Evolutionary conservation across 92 coral and sea anemone genomes (phyloP).

Genomic region (Chrysogorgia sp.): DNA sequence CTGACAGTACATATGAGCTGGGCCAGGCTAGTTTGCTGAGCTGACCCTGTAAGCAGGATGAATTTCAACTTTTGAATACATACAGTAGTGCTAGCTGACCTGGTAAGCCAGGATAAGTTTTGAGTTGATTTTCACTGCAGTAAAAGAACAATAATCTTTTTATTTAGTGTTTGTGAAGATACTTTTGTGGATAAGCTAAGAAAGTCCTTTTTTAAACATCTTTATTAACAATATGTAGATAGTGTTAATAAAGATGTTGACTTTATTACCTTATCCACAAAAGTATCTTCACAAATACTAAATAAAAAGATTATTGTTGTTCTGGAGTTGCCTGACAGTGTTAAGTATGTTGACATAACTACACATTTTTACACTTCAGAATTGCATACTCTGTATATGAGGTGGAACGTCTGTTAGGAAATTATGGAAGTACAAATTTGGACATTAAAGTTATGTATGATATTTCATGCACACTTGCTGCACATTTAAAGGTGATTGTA

Average conservation of each 20-base stretch:
- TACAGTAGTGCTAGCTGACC: too few relatives aligned
- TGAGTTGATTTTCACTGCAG: too few relatives aligned
- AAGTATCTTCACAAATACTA: too few relatives aligned
- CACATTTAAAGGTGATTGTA: constrained; percentile 17
- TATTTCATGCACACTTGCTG: constrained; percentile 1
- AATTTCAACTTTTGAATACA: background rate
- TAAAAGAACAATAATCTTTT: background rate
- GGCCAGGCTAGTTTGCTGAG: background rate
- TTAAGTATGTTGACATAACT: too few relatives aligned
- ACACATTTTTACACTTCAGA: background rate
- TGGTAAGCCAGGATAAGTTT: too few relatives aligned
- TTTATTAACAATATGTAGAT: background rate
- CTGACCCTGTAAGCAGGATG: background rate
- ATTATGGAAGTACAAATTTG: background rate
- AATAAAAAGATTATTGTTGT: too few relatives aligned
- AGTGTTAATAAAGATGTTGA: too few relatives aligned
- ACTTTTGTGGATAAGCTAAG: too few relatives aligned
- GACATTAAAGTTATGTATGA: constrained; percentile 11
- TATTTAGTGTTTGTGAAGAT: too few relatives aligned
- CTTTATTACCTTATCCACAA: too few relatives aligned
- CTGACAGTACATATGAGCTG: background rate
- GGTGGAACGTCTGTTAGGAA: background rate
- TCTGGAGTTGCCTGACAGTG: too few relatives aligned
- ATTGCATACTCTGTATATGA: constrained; percentile 12
- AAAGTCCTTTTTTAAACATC: too few relatives aligned